Percentiles rank a stretch among this genome's conserved stretches.
phyloP scores from a whole-genome alignment of 1,140 invertebrate genomes.

The Elysia chlorotica region DNA sequence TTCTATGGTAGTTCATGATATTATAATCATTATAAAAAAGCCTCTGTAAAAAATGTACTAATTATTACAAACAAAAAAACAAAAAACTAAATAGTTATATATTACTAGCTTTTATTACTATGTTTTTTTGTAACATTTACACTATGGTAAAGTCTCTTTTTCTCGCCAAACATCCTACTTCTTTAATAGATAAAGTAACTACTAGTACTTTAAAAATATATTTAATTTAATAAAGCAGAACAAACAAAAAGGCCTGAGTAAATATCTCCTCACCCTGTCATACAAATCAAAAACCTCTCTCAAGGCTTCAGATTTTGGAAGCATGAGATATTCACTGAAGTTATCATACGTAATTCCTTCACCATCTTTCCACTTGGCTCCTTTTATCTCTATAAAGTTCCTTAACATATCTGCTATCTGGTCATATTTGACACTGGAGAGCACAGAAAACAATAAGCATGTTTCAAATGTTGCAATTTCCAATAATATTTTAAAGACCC shows the following conservation, averaged over 20 bases:
- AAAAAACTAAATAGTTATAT: background rate
- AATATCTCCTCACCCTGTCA: slow-evolving; percentile 72
- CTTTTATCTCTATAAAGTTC: slow-evolving; percentile 59
- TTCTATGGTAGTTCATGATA: too few species aligned
- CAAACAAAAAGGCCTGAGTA: too few species aligned
- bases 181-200: too few species aligned
- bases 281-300: slow-evolving; percentile 74
- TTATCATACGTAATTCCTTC: slow-evolving; percentile 67
- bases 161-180: too few species aligned
- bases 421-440: slow-evolving; percentile 47
- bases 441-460: slow-evolving; percentile 14
- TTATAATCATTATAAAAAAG: too few species aligned
- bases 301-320: slow-evolving; percentile 66
- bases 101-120: background rate
- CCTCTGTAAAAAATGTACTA: too few species aligned
- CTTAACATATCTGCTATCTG: slow-evolving; percentile 48
- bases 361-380: slow-evolving; percentile 49
- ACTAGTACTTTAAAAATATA: too few species aligned
- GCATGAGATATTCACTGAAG: slow-evolving; percentile 70
- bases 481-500: too few species aligned
- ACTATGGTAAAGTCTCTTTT: too few species aligned
- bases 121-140: background rate
- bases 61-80: background rate
- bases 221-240: too few species aligned
- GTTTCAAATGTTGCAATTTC: too few species aligned